These are phyloP conservation scores for Drosophila setifemur DNA, from an alignment of 1,140 invertebrate genomes.

Conservation along the genomic window DNA sequence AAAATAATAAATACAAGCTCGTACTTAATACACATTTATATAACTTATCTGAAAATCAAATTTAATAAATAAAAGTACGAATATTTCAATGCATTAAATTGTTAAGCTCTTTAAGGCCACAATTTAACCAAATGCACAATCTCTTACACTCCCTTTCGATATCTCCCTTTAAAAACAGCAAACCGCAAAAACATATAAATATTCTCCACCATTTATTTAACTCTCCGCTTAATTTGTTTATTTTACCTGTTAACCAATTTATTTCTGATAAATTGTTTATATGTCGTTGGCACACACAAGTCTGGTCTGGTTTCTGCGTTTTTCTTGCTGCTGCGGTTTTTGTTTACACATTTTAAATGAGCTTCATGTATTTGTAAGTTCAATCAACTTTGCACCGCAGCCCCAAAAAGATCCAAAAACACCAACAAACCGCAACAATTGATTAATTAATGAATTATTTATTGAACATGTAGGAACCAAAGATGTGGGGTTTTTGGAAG, in stretches of 20 bases:
- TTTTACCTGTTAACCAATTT: conserved; percentile 79
- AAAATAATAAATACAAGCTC: too few relatives aligned
- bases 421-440: conserved; percentile 47
- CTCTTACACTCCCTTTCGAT: background rate
- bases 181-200: conserved; percentile 14
- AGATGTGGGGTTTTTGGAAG: conserved; percentile 37
- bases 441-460: conserved; percentile 76
- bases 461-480: conserved; percentile 51
- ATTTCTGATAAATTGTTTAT: conserved; percentile 76
- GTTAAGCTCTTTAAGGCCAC: background rate
- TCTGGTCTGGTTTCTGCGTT: conserved; percentile 45
- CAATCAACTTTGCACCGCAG: conserved; percentile 72
- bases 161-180: conserved; percentile 3
- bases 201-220: conserved; percentile 59
- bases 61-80: too few relatives aligned
- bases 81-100: too few relatives aligned
- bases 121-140: background rate
- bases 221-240: conserved; percentile 72
- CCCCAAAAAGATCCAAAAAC: conserved; percentile 44
- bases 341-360: conserved; percentile 66
- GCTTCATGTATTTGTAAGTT: conserved; percentile 60
- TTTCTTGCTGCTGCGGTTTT: conserved; percentile 32
- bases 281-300: conserved; percentile 45
- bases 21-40: too few relatives aligned
- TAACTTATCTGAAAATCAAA: too few relatives aligned